Base-by-base conservation (phyloP, 2,113 vertebrate species). In the Cyprinodon brontotheroides region DNA sequence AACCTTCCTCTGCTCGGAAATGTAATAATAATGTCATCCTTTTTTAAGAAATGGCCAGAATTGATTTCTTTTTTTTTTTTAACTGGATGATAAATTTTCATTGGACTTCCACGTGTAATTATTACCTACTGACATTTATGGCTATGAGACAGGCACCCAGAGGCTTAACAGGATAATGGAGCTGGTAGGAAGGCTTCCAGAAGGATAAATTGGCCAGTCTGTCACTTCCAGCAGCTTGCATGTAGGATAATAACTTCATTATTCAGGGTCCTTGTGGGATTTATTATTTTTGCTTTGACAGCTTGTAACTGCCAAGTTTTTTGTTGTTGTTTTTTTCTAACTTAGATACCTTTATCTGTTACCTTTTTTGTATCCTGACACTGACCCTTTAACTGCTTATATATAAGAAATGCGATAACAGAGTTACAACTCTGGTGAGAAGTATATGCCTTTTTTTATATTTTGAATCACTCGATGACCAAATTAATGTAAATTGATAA, bases 241-340 rank as follows among this genome's bases (percentile, higher is more conserved):
- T 78, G 80, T 87, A 91, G 89, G 87, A 84, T 94, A 95, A 95
- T 94, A 89, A 87, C 91, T 95, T 94, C 91, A 93, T 96, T 95
- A 95, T 93, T 93, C 89, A 91, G 91, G 83, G 89, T 85, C 82
- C 82, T 70, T 90, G 80, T 82, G 7, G 38, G 69, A 86, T 74
- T 60, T 36, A 67, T 61, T 79, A 61, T 79, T 86, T 83, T 43
- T 77, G 53, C 73, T 79, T 76, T 68, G 70, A 79, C 77, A 73
- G 62, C 38, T 75, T 57, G 9, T 78, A 86, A 87, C 74, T 92
- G 88, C 87, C 87, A 83, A 78, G 37, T 8, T 62, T 43, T 71
- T 76, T 29, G 65, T 62, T 69, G 59, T 66, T 47, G 37, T 64
- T 4, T 2, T 63, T 79, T 69, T 37, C 81, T 40, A 17, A 7